phyloP scores from a whole-genome alignment of 37 sponge, comb jelly and placozoan species.

The Geodia barretti region DNA sequence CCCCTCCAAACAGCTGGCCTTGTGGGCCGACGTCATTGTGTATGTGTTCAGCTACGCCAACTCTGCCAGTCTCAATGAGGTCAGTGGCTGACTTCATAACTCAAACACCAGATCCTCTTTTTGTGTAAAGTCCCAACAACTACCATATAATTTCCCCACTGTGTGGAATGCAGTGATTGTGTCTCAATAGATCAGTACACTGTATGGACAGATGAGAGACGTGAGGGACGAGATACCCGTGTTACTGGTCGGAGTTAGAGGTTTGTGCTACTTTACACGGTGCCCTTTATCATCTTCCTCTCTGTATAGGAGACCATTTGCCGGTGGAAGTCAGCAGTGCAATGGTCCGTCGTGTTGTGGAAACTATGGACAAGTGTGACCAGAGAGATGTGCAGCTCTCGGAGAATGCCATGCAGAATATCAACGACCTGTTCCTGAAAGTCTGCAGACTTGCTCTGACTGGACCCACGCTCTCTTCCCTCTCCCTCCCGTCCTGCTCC shows the following conservation, averaged over 20 bases:
- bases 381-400: slow-evolving; percentile 24
- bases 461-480: background rate
- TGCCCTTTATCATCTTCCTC: no score
- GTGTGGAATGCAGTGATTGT: background rate
- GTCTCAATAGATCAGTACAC: slow-evolving; percentile 13
- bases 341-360: background rate
- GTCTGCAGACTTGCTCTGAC: slow-evolving; percentile 1
- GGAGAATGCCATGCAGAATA: slow-evolving; percentile 21
- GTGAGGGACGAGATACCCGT: slow-evolving; percentile 54
- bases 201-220: slow-evolving; percentile 34
- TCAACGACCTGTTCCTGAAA: slow-evolving; percentile 36
- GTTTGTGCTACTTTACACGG: background rate
- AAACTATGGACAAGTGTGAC: slow-evolving; percentile 30
- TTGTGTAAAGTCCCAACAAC: no score
- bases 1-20: slow-evolving; percentile 72
- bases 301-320: background rate
- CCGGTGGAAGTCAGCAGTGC: background rate
- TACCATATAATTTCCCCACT: no score
- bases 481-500: background rate
- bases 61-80: slow-evolving; percentile 34
- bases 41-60: slow-evolving; percentile 82
- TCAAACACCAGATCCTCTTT: no score
- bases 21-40: slow-evolving; percentile 84
- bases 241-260: slow-evolving; percentile 74
- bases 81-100: no score